Conservation (phyloP, 2,888 invertebrate species). For the Lacanobia oleracea region DNA sequence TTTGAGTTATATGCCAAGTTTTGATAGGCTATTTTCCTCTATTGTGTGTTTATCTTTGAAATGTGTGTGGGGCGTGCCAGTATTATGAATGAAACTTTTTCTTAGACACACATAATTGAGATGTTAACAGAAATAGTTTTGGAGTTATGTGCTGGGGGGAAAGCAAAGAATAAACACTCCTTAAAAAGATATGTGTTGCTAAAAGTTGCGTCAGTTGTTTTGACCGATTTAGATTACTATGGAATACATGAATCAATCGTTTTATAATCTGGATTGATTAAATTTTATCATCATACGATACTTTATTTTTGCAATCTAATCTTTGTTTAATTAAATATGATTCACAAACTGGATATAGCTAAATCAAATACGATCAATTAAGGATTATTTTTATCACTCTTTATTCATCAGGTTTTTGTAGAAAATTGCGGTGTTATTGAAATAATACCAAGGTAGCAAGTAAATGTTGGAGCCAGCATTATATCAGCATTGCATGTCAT, state of each 20-base stretch:
- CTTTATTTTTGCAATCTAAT: conserved; percentile 35
- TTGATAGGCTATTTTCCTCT: conserved; percentile 76
- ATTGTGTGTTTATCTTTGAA: conserved; percentile 74
- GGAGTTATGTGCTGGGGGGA: conserved; percentile 9
- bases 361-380: conserved; percentile 10
- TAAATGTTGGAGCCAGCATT: conserved; percentile 15
- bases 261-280: conserved; percentile 6
- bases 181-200: not conserved
- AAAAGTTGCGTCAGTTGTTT: conserved; percentile 26
- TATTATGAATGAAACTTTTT: conserved; percentile 54
- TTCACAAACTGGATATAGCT: conserved; percentile 18
- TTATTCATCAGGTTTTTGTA: not conserved
- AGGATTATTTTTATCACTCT: conserved; percentile 32
- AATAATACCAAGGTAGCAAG: conserved; percentile 14
- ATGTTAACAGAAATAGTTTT: conserved; percentile 54
- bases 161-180: not conserved
- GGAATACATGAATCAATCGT: not conserved
- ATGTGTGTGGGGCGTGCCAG: conserved; percentile 53
- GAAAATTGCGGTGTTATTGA: conserved; percentile 9
- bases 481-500: conserved; percentile 26
- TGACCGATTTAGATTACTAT: conserved; percentile 2
- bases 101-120: conserved; percentile 45
- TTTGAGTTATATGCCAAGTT: conserved; percentile 81
- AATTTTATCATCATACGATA: conserved; percentile 13
- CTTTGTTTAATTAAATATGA: conserved; percentile 28